Conservation (phyloP, 2,113 vertebrate genomes). For the Strix uralensis region DNA sequence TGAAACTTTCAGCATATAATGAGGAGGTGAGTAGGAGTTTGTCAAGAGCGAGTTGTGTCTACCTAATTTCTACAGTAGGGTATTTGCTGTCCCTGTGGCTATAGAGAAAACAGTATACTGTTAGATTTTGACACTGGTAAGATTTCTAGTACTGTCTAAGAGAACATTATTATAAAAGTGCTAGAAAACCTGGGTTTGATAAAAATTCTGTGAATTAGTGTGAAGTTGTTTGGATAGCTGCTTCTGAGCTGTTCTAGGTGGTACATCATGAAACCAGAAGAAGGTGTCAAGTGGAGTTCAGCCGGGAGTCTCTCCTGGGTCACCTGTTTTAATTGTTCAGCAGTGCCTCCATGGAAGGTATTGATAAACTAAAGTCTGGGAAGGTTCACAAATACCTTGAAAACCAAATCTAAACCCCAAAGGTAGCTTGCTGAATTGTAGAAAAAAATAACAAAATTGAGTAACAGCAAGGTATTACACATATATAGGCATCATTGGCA, state of each 20-base stretch:
- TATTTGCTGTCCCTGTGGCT: not conserved
- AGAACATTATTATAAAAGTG: not conserved
- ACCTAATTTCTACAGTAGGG: not conserved
- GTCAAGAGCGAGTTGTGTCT: not conserved
- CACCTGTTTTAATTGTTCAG: not conserved
- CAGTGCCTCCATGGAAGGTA: not conserved
- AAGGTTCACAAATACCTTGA: not conserved
- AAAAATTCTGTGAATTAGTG: not conserved
- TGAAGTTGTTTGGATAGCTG: not conserved
- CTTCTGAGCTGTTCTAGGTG: not conserved
- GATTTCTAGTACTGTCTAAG: not conserved
- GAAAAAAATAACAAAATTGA: not conserved
- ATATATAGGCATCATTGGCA: not conserved
- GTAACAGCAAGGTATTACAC: not conserved
- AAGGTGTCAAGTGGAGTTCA: not conserved
- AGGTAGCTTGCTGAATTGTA: not conserved
- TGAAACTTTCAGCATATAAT: not conserved
- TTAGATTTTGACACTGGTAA: not conserved
- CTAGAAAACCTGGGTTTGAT: not conserved
- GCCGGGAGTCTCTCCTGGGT: not conserved
- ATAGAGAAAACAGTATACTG: not conserved
- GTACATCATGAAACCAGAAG: not conserved
- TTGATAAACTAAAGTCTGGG: not conserved
- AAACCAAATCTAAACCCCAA: not conserved
- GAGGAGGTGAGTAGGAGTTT: not conserved